Percentiles rank a stretch among this genome's conserved stretches.
These are phyloP conservation scores for Cancer borealis DNA, from an alignment of 2,888 invertebrate genomes.

Conservation along the genomic window DNA sequence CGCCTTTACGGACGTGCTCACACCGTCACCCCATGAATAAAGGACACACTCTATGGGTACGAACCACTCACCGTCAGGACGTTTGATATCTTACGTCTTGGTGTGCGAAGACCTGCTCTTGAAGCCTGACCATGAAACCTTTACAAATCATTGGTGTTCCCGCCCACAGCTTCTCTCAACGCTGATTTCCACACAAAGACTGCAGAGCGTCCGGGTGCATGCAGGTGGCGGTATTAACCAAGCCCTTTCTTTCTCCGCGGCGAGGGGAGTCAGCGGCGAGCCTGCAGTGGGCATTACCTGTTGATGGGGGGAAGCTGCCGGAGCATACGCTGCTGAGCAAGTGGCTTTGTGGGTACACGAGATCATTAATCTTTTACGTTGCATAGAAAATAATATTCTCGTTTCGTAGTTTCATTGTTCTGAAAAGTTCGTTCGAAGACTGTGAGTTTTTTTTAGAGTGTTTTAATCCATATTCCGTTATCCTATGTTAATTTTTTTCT, in stretches of 20 bases:
- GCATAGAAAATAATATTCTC: neutral
- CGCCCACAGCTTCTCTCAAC: slow-evolving; percentile 25
- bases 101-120: neutral
- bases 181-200: slow-evolving; percentile 47
- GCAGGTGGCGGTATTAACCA: slow-evolving; percentile 30
- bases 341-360: slow-evolving; percentile 6
- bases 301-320: slow-evolving; percentile 31
- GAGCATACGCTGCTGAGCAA: slow-evolving; percentile 5
- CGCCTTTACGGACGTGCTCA: neutral
- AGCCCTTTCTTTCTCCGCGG: slow-evolving; percentile 21
- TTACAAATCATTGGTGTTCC: slow-evolving; percentile 38
- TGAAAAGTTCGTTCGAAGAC: neutral
- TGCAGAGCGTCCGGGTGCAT: slow-evolving; percentile 38
- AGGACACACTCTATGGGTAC: slow-evolving; percentile 24
- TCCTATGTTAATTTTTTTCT: neutral
- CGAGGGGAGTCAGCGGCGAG: neutral
- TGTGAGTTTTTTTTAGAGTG: neutral
- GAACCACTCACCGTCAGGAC: neutral
- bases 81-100: neutral
- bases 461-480: neutral
- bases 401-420: neutral
- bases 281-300: slow-evolving; percentile 31
- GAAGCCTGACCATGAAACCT: slow-evolving; percentile 5
- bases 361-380: neutral
- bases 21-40: slow-evolving; percentile 16